Percentiles rank a stretch among this genome's conserved stretches.
These are phyloP conservation scores for Drosophila incognita DNA, from an alignment of 2,888 invertebrate species.

Conservation along the genomic window DNA sequence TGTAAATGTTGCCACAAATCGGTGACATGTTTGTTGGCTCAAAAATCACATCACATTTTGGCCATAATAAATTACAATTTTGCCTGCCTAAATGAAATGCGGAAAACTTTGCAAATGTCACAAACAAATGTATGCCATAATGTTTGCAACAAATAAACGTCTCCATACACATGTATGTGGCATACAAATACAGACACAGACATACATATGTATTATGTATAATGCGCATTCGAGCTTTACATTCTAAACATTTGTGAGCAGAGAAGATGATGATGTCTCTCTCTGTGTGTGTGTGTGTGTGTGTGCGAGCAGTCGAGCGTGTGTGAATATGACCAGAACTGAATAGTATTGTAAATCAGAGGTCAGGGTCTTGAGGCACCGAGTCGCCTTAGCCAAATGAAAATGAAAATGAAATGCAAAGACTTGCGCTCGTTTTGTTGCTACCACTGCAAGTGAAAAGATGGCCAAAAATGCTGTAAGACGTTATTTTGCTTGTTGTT, in stretches of 20 bases:
- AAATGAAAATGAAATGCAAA: constrained; percentile 56
- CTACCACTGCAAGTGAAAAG: constrained; percentile 1
- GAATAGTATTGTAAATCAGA: constrained; percentile 56
- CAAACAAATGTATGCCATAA: constrained; percentile 16
- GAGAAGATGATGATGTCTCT: constrained; percentile 14
- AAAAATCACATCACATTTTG: constrained; percentile 62
- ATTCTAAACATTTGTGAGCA: constrained; percentile 22
- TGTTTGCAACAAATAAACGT: constrained; percentile 1
- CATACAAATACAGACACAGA: constrained; percentile 27
- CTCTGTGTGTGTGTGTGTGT: constrained; percentile 5
- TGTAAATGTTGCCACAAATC: background rate
- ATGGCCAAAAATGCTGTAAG: constrained; percentile 17
- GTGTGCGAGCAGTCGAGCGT: constrained; percentile 15
- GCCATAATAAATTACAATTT: constrained; percentile 70
- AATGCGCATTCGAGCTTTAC: constrained; percentile 1
- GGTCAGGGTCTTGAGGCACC: constrained; percentile 61
- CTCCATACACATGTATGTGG: constrained; percentile 4
- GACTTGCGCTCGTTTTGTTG: constrained; percentile 4
- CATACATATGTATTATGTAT: constrained; percentile 2
- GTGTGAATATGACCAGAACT: constrained; percentile 26
- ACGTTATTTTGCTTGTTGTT: background rate
- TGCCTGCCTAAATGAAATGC: constrained; percentile 66
- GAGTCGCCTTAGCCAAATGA: constrained; percentile 44
- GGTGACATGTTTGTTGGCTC: constrained; percentile 21
- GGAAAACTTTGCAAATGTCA: constrained; percentile 52